Conservation (phyloP, 2,797 vertebrate species). For the Xerus rutilus region DNA sequence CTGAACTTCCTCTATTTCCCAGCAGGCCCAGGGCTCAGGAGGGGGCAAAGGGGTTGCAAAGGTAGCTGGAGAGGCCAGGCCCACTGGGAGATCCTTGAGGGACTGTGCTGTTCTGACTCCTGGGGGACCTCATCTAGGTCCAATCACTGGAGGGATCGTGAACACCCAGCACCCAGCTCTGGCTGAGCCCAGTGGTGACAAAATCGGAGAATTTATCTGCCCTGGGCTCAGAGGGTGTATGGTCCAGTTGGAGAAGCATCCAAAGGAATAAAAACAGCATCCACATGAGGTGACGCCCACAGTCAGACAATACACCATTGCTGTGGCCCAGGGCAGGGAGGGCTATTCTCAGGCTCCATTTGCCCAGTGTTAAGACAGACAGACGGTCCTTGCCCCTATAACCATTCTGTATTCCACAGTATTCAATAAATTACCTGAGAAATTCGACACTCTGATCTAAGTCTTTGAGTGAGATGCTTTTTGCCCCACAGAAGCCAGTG, state of each 20-base stretch:
- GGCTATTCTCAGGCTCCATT: background rate
- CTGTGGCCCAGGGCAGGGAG: background rate
- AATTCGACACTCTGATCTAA: background rate
- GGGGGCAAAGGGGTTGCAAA: background rate
- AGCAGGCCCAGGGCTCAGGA: background rate
- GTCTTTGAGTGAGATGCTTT: background rate
- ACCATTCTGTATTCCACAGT: background rate
- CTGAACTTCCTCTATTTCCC: background rate
- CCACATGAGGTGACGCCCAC: background rate
- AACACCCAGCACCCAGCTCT: background rate
- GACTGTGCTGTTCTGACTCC: background rate
- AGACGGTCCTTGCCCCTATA: background rate
- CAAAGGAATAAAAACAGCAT: background rate
- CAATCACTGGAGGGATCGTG: background rate
- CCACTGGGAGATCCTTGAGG: background rate
- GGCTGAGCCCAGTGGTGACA: too few relatives aligned
- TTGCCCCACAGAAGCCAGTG: background rate
- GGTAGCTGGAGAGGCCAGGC: background rate
- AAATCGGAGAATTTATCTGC: background rate
- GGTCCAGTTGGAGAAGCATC: background rate
- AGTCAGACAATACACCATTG: background rate
- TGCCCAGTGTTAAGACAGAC: background rate
- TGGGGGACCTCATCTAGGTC: background rate
- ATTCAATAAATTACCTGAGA: background rate
- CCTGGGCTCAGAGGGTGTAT: background rate